Percentiles rank a stretch among this genome's conserved stretches.
Conservation (phyloP, 1,140 invertebrate species). For the Tenebrio molitor region DNA sequence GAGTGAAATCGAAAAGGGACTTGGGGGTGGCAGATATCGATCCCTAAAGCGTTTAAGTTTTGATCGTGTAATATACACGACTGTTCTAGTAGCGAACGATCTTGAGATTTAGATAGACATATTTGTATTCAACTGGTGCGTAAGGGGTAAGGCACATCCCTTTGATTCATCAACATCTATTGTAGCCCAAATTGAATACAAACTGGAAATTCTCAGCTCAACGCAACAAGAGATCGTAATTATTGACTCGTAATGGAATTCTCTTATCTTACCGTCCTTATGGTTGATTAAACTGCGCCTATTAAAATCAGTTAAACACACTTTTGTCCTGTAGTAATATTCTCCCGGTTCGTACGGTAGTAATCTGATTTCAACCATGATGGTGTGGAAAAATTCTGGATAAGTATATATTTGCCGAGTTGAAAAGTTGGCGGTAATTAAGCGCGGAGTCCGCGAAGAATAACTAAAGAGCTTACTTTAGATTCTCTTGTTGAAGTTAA, state of each 20-base stretch:
- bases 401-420: not conserved
- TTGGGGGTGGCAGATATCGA: no score
- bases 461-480: conserved; percentile 4
- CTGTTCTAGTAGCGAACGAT: conserved; percentile 15
- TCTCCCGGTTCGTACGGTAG: not conserved
- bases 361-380: not conserved
- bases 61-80: no score
- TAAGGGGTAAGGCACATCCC: conserved; percentile 53
- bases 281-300: conserved; percentile 52
- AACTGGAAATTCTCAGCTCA: conserved; percentile 60
- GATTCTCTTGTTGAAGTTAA: not conserved
- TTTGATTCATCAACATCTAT: conserved; percentile 63
- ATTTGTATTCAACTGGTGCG: conserved; percentile 56
- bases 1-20: not conserved
- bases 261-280: conserved; percentile 54
- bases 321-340: conserved; percentile 15
- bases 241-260: conserved; percentile 63
- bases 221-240: conserved; percentile 64
- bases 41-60: no score
- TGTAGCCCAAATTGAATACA: conserved; percentile 63
- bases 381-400: not conserved
- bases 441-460: not conserved
- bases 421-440: not conserved
- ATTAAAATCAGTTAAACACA: conserved; percentile 30
- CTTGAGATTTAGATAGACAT: conserved; percentile 32